phyloP scores from a whole-genome alignment of 2,797 vertebrate species.

The Gallirallus australis region DNA sequence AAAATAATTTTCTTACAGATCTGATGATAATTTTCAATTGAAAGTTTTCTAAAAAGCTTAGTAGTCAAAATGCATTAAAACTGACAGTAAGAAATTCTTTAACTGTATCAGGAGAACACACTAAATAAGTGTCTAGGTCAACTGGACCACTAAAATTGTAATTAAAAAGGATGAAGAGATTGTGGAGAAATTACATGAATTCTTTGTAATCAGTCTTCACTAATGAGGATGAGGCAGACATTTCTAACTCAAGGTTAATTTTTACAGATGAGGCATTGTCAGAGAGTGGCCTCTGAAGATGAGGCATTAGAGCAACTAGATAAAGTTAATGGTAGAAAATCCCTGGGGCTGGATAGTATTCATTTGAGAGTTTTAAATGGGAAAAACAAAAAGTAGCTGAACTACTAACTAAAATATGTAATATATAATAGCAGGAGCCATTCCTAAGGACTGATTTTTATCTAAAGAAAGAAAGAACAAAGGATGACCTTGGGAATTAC shows the following conservation, averaged over 20 bases:
- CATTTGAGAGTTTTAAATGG: conserved; percentile 48
- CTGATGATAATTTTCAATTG: neutral
- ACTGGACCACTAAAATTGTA: conserved; percentile 35
- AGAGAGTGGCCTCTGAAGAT: conserved; percentile 45
- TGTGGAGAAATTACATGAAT: conserved; percentile 47
- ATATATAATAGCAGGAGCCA: conserved; percentile 27
- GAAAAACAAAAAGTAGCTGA: conserved; percentile 50
- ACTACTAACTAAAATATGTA: conserved; percentile 37
- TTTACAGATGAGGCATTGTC: conserved; percentile 49
- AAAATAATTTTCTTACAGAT: neutral
- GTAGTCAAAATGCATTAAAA: neutral
- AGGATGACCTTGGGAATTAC: conserved; percentile 53
- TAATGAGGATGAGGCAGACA: conserved; percentile 54
- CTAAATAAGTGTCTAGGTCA: conserved; percentile 26
- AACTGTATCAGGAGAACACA: neutral
- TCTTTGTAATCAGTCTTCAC: conserved; percentile 55
- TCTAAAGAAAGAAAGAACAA: conserved; percentile 56
- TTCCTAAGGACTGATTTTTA: conserved; percentile 42
- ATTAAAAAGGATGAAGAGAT: conserved; percentile 51
- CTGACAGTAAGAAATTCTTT: neutral
- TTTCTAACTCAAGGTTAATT: conserved; percentile 64
- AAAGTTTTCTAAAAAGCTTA: neutral
- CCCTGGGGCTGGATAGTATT: conserved; percentile 37
- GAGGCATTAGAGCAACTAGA: conserved; percentile 40
- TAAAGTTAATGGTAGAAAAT: conserved; percentile 66